A percentile compares a stretch with the other conserved stretches of the same genome.
These are phyloP conservation scores for Microcebus jonahi DNA, from an alignment of 2,113 vertebrate genomes.

Conservation along the genomic window DNA sequence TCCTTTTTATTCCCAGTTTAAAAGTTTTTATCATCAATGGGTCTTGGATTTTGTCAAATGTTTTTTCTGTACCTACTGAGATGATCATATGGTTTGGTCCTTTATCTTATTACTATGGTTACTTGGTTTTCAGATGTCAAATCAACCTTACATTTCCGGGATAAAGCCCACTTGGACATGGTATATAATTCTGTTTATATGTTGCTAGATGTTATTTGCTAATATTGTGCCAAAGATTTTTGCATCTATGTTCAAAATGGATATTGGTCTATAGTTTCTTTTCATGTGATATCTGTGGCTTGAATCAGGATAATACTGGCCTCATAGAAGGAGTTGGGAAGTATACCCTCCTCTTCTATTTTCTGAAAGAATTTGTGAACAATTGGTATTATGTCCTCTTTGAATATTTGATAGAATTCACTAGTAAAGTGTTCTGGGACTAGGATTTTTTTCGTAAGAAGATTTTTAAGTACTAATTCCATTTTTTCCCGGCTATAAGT, in stretches of 20 bases:
- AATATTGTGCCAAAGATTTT: background rate
- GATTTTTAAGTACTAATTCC: background rate
- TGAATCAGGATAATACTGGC: background rate
- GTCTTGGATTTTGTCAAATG: background rate
- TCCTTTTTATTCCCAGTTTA: background rate
- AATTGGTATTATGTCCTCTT: background rate
- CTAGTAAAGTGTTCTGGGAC: background rate
- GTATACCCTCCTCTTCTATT: background rate
- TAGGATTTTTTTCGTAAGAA: background rate
- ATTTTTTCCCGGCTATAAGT: background rate
- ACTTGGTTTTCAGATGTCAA: background rate
- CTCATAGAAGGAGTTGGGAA: background rate
- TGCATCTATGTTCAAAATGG: background rate
- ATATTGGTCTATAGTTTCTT: background rate
- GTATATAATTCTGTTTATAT: background rate
- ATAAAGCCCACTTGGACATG: background rate
- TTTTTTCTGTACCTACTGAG: background rate
- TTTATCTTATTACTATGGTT: background rate
- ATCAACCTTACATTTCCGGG: background rate
- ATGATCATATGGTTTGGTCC: background rate
- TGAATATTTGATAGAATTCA: background rate
- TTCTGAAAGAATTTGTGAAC: slow-evolving; percentile 7
- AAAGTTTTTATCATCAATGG: background rate
- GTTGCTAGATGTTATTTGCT: background rate
- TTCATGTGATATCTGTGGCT: background rate